A percentile compares a stretch with the other conserved stretches of the same genome.
phyloP scores from a whole-genome alignment of 2,113 vertebrate genomes.

The Ginglymostoma cirratum region DNA sequence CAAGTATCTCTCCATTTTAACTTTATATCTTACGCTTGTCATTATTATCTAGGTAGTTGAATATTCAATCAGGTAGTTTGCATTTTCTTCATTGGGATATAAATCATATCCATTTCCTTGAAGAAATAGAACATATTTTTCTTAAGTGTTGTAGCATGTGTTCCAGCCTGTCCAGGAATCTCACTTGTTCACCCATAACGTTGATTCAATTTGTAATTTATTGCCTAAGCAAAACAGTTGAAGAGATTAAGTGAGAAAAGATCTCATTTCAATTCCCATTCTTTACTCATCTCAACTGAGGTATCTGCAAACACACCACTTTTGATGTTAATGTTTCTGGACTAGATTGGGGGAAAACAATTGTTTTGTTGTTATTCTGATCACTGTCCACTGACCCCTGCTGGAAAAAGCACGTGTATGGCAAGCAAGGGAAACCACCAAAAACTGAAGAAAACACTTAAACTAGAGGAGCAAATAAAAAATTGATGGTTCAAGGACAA shows the following conservation, averaged over 20 bases:
- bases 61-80: not conserved
- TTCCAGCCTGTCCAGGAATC: not conserved
- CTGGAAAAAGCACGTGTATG: not conserved
- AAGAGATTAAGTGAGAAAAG: not conserved
- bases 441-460: not conserved
- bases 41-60: not conserved
- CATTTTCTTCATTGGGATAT: not conserved
- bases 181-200: not conserved
- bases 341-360: not conserved
- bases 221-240: not conserved
- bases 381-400: slow-evolving; percentile 19
- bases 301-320: not conserved
- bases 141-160: not conserved
- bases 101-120: not conserved
- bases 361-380: not conserved
- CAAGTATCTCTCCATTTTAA: not conserved
- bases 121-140: not conserved
- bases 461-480: not conserved
- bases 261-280: not conserved
- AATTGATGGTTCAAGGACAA: not conserved
- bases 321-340: not conserved
- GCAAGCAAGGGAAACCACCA: not conserved
- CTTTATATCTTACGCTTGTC: not conserved
- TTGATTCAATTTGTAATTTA: not conserved
- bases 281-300: not conserved